A percentile compares a stretch with the other conserved stretches of the same genome.
Evolutionary conservation across 2,113 vertebrate genomes (phyloP).

Genomic region (Microtus montanus): DNA sequence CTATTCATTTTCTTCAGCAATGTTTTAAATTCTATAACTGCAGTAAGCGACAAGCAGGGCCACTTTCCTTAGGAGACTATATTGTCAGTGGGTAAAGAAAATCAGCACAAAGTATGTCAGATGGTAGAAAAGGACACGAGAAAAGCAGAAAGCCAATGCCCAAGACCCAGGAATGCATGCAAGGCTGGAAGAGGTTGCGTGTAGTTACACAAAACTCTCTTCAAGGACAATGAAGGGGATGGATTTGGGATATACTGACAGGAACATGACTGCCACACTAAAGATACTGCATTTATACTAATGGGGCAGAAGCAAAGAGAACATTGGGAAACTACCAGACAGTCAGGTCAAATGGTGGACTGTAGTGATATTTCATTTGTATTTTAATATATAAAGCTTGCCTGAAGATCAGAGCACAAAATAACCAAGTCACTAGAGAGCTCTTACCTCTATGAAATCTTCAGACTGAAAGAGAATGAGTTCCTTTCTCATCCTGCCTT

Average conservation of each 20-base stretch:
- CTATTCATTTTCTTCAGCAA: neutral
- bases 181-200: neutral
- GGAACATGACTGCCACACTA: neutral
- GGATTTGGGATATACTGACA: neutral
- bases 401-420: too few species aligned
- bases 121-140: neutral
- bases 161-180: neutral
- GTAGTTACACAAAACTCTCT: neutral
- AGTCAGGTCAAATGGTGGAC: neutral
- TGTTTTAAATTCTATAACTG: conserved; percentile 3
- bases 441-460: too few species aligned
- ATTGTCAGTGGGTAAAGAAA: neutral
- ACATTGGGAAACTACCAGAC: neutral
- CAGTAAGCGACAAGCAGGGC: neutral
- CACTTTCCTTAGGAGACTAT: neutral
- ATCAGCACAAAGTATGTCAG: neutral
- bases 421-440: too few species aligned
- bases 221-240: neutral
- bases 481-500: too few species aligned
- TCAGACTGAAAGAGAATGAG: too few species aligned
- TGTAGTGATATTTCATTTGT: too few species aligned
- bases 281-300: neutral
- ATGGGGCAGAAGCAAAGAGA: neutral
- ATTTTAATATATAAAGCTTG: too few species aligned
- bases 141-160: neutral